Evolutionary conservation across 2,113 vertebrate genomes (phyloP).

Genomic region (Sitta europaea): DNA sequence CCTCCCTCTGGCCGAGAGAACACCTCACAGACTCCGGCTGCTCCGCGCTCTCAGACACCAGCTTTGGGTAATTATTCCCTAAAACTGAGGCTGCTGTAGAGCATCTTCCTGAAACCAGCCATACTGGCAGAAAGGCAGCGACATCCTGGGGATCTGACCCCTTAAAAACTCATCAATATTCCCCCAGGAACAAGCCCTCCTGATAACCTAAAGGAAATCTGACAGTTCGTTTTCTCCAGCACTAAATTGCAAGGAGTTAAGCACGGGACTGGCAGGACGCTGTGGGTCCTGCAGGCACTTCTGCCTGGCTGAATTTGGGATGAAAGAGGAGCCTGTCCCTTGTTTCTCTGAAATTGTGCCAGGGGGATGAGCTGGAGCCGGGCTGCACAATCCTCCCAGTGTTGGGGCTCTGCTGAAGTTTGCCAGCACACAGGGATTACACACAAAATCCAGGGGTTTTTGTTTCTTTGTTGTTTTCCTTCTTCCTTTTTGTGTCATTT

Average conservation of each 20-base stretch:
- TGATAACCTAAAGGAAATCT: background rate
- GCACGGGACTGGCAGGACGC: background rate
- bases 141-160: accelerated
- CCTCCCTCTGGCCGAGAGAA: background rate
- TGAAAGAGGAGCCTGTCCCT: background rate
- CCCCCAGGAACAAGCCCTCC: too few species aligned
- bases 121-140: accelerated
- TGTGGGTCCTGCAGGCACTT: background rate
- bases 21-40: background rate
- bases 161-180: accelerated
- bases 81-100: background rate
- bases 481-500: background rate
- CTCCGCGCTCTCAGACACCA: background rate
- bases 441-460: background rate
- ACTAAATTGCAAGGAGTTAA: background rate
- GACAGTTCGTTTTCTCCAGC: accelerated
- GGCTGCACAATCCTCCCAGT: background rate
- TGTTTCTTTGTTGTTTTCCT: background rate
- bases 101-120: background rate
- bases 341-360: background rate
- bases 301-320: background rate
- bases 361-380: background rate
- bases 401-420: background rate
- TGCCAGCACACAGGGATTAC: background rate
- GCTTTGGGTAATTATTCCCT: background rate